Base-by-base conservation (phyloP, 2,113 vertebrate genomes). In the Platanista minor region DNA sequence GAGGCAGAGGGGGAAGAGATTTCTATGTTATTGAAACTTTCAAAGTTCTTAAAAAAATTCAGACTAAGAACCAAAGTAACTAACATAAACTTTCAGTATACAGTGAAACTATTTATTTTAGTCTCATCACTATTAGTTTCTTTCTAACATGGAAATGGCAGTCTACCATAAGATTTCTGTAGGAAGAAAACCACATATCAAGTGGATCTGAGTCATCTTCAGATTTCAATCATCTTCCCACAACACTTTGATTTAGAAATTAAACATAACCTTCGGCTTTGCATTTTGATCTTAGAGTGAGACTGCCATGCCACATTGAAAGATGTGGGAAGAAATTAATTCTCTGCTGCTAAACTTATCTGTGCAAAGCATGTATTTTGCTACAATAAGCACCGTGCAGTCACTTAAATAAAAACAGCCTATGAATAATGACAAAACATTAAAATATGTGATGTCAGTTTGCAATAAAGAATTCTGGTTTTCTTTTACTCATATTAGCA, bases 161-260 rank as follows among this genome's bases (percentile, higher is more conserved):
- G 85, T 87, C 75, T 94, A 96, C 81, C 77, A 78, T 94, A 98
- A 91, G 62, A 84, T 94, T 98, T 98, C 98, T 97, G 92, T 96
- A 98, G 98, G 98, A 98, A 98, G 97, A 98, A 98, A 98, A 96
- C 95, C 97, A 97, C 84, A 72, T 89, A 98, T 95, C 94, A 98
- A 98, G 96, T 83, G 86, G 96, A 97, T 97, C 91, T 97, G 97
- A 98, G 94, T 98, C 94, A 98, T 98, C 87, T 88, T 92, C 97
- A 98, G 91, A 96, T 98, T 98, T 98, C 95, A 98, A 98, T 98
- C 98, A 98, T 98, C 98, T 98, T 98, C 97, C 98, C 97, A 98
- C 96, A 98, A 97, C 80, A 95, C 96, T 97, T 96, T 94, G 95
- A 98, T 98, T 98, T 98, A 96, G 97, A 98, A 98, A 98, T 98